Percentiles rank a stretch among this genome's conserved stretches.
These are phyloP conservation scores for Suricata suricatta DNA, from an alignment of 2,113 vertebrate species.

Conservation along the genomic window DNA sequence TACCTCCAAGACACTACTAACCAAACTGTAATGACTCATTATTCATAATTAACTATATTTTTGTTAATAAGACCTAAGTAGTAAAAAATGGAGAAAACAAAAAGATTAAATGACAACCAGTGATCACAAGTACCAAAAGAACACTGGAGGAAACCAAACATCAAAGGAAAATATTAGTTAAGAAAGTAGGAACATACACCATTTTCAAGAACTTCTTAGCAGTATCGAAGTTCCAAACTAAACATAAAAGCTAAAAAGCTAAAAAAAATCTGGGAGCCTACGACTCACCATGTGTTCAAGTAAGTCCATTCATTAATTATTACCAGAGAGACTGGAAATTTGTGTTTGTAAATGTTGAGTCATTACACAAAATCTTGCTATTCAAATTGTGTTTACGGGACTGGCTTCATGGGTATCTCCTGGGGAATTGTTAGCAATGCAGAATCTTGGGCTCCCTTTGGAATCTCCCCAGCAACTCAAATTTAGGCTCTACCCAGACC, in stretches of 20 bases:
- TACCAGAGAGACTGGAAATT: background rate
- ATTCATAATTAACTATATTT: background rate
- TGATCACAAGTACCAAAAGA: background rate
- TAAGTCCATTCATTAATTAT: background rate
- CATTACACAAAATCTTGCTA: background rate
- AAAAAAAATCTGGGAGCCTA: background rate
- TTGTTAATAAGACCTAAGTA: slow-evolving; percentile 3
- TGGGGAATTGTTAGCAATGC: background rate
- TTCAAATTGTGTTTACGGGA: background rate
- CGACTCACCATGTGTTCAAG: background rate
- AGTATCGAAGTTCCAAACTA: background rate
- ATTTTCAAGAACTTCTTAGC: slow-evolving; percentile 17
- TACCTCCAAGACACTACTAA: background rate
- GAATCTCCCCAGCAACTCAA: background rate
- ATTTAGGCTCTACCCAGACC: background rate
- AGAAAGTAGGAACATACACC: background rate
- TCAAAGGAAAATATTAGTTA: background rate
- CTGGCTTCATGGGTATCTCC: background rate
- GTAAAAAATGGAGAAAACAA: background rate
- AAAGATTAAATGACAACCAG: background rate
- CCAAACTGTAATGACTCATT: background rate
- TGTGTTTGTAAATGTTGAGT: background rate
- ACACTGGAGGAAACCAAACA: background rate
- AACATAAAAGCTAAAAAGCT: background rate
- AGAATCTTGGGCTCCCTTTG: background rate